Percentiles rank a stretch among this genome's conserved stretches.
Evolutionary conservation across 2,888 invertebrate genomes (phyloP).

Genomic region (Caenorhabditis wallacei): DNA sequence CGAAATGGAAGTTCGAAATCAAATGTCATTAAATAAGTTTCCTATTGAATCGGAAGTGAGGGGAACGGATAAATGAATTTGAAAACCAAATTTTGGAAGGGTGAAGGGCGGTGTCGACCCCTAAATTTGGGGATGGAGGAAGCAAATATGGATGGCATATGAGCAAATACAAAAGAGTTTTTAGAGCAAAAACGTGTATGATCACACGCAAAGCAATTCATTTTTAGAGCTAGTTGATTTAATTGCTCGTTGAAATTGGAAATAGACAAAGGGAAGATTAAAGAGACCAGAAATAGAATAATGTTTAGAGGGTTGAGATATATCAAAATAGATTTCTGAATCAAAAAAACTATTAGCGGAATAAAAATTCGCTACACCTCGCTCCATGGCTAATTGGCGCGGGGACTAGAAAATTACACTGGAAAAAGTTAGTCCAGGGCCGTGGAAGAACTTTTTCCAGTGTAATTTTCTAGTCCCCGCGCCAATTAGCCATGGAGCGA

Average conservation of each 20-base stretch:
- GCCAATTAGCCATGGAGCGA: too few relatives aligned
- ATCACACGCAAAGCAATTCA: slow-evolving; percentile 1
- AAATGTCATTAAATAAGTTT: slow-evolving; percentile 48
- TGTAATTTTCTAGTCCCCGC: too few relatives aligned
- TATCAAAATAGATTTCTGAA: too few relatives aligned
- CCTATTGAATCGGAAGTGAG: slow-evolving; percentile 1
- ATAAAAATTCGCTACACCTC: too few relatives aligned
- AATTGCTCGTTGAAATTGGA: slow-evolving; percentile 19
- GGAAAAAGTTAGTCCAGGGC: too few relatives aligned
- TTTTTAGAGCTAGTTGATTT: slow-evolving; percentile 17
- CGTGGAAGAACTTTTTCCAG: too few relatives aligned
- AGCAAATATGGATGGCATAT: slow-evolving; percentile 40
- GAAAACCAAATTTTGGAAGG: slow-evolving; percentile 5
- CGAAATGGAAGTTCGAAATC: slow-evolving; percentile 60
- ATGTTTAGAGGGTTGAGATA: neutral
- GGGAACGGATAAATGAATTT: neutral
- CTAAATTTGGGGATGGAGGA: slow-evolving; percentile 6
- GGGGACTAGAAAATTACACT: too few relatives aligned
- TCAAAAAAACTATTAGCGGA: too few relatives aligned
- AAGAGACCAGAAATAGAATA: slow-evolving; percentile 19
- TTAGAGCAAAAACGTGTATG: slow-evolving; percentile 23
- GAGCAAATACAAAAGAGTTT: slow-evolving; percentile 43
- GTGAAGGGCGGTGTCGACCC: slow-evolving; percentile 34
- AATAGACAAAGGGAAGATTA: slow-evolving; percentile 6
- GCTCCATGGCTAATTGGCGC: too few relatives aligned